Evolutionary conservation across 2,888 invertebrate genomes (phyloP), one percentile per base, ranked within the genome.

Genomic region (Calameuta idolon): DNA sequence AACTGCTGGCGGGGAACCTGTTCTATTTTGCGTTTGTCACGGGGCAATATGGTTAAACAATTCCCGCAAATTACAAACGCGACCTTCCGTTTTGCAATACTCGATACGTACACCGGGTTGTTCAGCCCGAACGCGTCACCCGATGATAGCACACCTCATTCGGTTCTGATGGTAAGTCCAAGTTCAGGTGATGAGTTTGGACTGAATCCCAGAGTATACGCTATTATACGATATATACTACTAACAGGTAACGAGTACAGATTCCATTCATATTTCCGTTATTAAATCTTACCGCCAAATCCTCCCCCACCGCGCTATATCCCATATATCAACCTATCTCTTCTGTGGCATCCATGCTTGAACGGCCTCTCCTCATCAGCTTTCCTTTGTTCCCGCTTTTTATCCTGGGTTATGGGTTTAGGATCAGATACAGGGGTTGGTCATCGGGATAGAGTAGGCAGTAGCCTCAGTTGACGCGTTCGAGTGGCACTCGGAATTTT

Each of bases 321-420:
- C 23, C 23, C 23, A 55, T 55, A 55, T 55, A 55, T 55, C 23
- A 9, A 40, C 23, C 23, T 23, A 55, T 55, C 55, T 55, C 55
- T 55, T 55, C 23, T 55, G 23, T 55, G 55, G 23, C 23, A 55
- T 55, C 55, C 55, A 55, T 55, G 23, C 55, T 55, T 23, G 55
- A 55, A 55, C 55, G 55, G 23, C 2, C 55, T 55, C 55, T 71
- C 34, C 71, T 71, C 71, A 33, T 71, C 71, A 34, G 12, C 34
- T 71, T 34, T 71, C 71, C 71, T 71, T 71, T 71, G 71, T 71
- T 71, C 34, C 71, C 23, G 71, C 30, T 15, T 71, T 71, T 71
- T 71, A 71, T 71, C 71, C 31, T 71, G 30, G 71, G 34, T 71
- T 71, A 71, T 34, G 71, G 23, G 71, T 31, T 31, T 34, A 34